phyloP scores from a whole-genome alignment of 2,113 vertebrate genomes.

The Ptilorrhoa leucosticta region DNA sequence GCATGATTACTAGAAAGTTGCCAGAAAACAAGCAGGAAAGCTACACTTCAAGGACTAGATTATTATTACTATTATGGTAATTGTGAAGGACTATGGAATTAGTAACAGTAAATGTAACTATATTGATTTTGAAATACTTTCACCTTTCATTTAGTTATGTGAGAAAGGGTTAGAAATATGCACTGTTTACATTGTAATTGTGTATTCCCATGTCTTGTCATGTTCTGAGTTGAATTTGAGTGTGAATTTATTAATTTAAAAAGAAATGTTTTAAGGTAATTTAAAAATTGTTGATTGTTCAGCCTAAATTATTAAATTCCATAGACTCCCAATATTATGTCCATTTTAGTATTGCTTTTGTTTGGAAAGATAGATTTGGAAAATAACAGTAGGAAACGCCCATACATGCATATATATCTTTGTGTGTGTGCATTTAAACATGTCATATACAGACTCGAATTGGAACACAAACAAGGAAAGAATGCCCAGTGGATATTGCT shows the following conservation, averaged over 20 bases:
- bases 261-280: not conserved
- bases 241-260: not conserved
- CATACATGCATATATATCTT: fast-evolving
- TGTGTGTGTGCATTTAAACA: not conserved
- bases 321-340: not conserved
- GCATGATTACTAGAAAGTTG: not conserved
- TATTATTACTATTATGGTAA: not conserved
- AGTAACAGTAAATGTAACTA: not conserved
- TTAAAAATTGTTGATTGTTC: not conserved
- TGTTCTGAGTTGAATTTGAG: not conserved
- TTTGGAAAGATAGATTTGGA: not conserved
- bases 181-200: not conserved
- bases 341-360: not conserved
- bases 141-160: not conserved
- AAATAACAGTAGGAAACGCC: not conserved
- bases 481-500: not conserved
- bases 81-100: not conserved
- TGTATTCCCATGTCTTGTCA: not conserved
- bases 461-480: not conserved
- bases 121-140: not conserved
- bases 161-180: not conserved
- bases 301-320: not conserved
- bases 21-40: not conserved
- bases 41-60: not conserved
- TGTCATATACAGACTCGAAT: not conserved